Evolutionary conservation across 2,113 vertebrate species (phyloP).

Genomic region (Anguilla japonica): DNA sequence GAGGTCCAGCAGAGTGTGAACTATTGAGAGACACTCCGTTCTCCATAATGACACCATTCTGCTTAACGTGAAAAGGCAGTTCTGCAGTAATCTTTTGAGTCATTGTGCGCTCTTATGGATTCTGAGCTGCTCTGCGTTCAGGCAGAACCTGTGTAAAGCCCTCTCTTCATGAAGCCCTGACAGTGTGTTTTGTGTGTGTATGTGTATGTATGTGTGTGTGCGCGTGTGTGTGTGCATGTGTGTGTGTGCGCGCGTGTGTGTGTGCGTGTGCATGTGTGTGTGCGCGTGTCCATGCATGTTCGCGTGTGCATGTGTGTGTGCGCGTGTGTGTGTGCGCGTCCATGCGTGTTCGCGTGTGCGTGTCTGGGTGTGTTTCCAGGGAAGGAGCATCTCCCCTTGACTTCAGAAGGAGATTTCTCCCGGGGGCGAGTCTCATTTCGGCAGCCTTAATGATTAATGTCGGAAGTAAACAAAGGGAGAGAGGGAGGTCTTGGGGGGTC

Average conservation of each 20-base stretch:
- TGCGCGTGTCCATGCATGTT: no score
- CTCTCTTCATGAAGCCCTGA: not conserved
- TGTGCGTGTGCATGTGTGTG: not conserved
- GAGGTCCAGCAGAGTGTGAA: not conserved
- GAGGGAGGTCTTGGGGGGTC: conserved; percentile 21
- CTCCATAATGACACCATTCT: not conserved
- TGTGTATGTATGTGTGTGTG: not conserved
- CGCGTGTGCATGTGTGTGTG: no score
- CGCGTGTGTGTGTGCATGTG: not conserved
- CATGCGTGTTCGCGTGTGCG: no score
- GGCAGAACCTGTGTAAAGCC: not conserved
- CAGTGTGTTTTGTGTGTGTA: not conserved
- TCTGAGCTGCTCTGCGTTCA: not conserved
- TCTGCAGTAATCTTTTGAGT: not conserved
- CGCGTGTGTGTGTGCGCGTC: not conserved
- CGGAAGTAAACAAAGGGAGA: conserved; percentile 35
- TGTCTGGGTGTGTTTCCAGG: not conserved
- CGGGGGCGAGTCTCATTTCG: conserved; percentile 33
- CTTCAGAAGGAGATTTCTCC: not conserved
- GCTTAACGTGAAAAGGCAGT: not conserved
- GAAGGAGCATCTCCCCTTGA: not conserved
- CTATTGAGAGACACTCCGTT: not conserved
- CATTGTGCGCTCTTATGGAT: not conserved
- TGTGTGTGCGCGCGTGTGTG: no score
- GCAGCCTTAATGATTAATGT: conserved; percentile 47